A percentile compares a stretch with the other conserved stretches of the same genome.
Conservation (phyloP, 2,888 invertebrate genomes). For the Lithophane socia region DNA sequence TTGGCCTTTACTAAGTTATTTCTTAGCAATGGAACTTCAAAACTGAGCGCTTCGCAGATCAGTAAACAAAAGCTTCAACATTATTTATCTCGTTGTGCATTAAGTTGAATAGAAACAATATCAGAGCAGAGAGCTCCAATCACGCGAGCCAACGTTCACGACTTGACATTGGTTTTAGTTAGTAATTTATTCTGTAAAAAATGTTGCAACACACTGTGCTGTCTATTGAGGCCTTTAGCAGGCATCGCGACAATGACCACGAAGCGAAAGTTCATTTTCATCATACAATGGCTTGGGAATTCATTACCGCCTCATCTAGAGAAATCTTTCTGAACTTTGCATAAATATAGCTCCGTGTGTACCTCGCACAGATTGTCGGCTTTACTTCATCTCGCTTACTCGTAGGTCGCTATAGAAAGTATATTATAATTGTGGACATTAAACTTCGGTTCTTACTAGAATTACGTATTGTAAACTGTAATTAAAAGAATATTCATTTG, state of each 20-base stretch:
- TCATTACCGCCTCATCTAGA: slow-evolving; percentile 75
- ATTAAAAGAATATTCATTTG: slow-evolving; percentile 51
- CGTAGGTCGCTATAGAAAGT: slow-evolving; percentile 51
- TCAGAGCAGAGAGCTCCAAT: slow-evolving; percentile 62
- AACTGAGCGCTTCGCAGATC: slow-evolving; percentile 24
- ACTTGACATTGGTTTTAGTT: slow-evolving; percentile 72
- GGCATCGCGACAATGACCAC: slow-evolving; percentile 72
- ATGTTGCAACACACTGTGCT: slow-evolving; percentile 67
- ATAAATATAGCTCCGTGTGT: slow-evolving; percentile 63
- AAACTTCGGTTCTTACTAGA: slow-evolving; percentile 23
- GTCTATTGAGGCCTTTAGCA: slow-evolving; percentile 45
- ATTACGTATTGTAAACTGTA: slow-evolving; percentile 49
- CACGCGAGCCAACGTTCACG: slow-evolving; percentile 69
- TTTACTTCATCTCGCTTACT: slow-evolving; percentile 31
- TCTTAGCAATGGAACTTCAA: slow-evolving; percentile 30
- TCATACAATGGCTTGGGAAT: slow-evolving; percentile 79
- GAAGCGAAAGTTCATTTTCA: slow-evolving; percentile 80
- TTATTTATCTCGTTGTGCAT: slow-evolving; percentile 39
- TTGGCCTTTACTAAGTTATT: slow-evolving; percentile 34
- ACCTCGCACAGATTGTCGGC: slow-evolving; percentile 36
- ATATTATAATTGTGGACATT: slow-evolving; percentile 45
- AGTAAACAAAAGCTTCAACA: slow-evolving; percentile 46
- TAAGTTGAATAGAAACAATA: slow-evolving; percentile 58
- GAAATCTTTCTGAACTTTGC: slow-evolving; percentile 73
- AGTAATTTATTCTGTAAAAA: slow-evolving; percentile 72